Percentiles rank a stretch among this genome's conserved stretches.
Conservation (phyloP, 2,888 invertebrate species). For the Diarsia mendica region DNA sequence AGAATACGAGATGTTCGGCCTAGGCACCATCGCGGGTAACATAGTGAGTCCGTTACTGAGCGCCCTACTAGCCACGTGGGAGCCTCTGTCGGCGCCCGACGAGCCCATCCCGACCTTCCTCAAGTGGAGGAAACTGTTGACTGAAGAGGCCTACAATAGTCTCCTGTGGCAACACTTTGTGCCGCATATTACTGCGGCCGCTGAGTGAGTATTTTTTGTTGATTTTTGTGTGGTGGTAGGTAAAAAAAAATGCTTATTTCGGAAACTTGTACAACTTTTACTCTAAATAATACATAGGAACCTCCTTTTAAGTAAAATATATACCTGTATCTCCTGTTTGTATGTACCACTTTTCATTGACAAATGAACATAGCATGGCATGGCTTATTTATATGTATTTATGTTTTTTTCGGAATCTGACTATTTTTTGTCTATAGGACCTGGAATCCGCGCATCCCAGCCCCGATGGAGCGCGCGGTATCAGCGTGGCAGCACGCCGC, state of each 20-base stretch:
- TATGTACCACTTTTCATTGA: no score
- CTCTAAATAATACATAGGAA: no score
- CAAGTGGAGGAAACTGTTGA: constrained; percentile 93
- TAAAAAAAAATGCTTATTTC: no score
- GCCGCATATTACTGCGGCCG: constrained; percentile 94
- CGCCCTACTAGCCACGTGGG: constrained; percentile 94
- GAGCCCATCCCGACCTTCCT: constrained; percentile 92
- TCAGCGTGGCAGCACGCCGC: constrained; percentile 90
- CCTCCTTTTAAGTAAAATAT: no score
- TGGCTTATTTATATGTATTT: no score
- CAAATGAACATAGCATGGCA: no score
- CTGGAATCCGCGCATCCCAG: constrained; percentile 96
- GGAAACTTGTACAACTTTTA: no score
- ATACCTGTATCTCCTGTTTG: no score
- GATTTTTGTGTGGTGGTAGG: no score
- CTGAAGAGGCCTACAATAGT: constrained; percentile 93
- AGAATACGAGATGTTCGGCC: constrained; percentile 95
- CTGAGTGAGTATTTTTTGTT: constrained; percentile 89
- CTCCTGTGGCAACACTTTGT: constrained; percentile 97
- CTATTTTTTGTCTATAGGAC: constrained; percentile 77
- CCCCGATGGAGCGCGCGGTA: constrained; percentile 94
- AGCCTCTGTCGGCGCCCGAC: constrained; percentile 93
- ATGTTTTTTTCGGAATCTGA: neutral
- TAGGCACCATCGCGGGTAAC: constrained; percentile 95
- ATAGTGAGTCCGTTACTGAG: constrained; percentile 96